A percentile compares a stretch with the other conserved stretches of the same genome.
Conservation (phyloP, 2,888 invertebrate genomes). For the Augochlorella aurata region DNA sequence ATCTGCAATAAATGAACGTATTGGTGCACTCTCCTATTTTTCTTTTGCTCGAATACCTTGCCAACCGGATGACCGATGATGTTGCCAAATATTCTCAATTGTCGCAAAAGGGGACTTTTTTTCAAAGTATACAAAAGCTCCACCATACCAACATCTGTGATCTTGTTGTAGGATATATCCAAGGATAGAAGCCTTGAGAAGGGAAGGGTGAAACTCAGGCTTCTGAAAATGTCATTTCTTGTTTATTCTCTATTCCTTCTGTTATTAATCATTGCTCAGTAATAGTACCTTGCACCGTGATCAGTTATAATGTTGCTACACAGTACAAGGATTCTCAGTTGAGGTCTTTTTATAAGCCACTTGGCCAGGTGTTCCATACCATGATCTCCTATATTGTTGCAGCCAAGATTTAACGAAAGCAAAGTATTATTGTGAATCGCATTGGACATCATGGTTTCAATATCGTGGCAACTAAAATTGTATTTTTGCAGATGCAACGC, state of each 20-base stretch:
- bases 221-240: slow-evolving; percentile 75
- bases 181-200: slow-evolving; percentile 84
- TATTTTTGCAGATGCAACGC: slow-evolving; percentile 86
- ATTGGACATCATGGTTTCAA: slow-evolving; percentile 84
- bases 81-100: slow-evolving; percentile 82
- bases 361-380: slow-evolving; percentile 84
- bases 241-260: not conserved
- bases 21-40: slow-evolving; percentile 1
- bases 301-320: slow-evolving; percentile 84
- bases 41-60: slow-evolving; percentile 67
- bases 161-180: slow-evolving; percentile 84
- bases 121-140: slow-evolving; percentile 84
- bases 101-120: slow-evolving; percentile 82
- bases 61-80: slow-evolving; percentile 75
- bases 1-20: slow-evolving; percentile 70
- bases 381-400: slow-evolving; percentile 85
- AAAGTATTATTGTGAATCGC: slow-evolving; percentile 83
- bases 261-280: not conserved
- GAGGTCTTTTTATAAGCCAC: slow-evolving; percentile 83
- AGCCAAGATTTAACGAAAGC: slow-evolving; percentile 84
- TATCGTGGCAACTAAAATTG: slow-evolving; percentile 85
- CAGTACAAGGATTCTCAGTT: slow-evolving; percentile 83
- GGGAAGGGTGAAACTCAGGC: slow-evolving; percentile 84
- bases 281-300: slow-evolving; percentile 83
- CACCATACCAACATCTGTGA: slow-evolving; percentile 83